These are phyloP conservation scores for Yponomeuta evonymella DNA, from an alignment of 2,888 invertebrate genomes.

Conservation along the genomic window DNA sequence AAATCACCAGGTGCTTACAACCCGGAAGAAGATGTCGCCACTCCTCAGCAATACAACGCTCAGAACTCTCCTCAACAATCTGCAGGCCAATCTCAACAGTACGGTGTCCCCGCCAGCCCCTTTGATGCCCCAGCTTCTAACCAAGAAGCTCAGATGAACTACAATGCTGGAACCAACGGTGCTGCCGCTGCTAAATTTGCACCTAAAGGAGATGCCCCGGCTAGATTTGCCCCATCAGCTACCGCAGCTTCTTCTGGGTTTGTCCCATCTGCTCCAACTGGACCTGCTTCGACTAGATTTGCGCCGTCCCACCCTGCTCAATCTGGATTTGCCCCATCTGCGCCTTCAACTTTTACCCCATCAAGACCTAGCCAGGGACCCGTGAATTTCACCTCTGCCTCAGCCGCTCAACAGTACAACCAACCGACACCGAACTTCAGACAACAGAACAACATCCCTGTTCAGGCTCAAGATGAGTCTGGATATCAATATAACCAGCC, in stretches of 20 bases:
- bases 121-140: neutral
- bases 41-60: constrained; percentile 13
- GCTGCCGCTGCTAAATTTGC: neutral
- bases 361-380: neutral
- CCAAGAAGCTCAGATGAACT: constrained; percentile 21
- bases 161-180: neutral
- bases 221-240: neutral
- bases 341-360: constrained; percentile 2
- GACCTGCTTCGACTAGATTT: neutral
- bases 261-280: neutral
- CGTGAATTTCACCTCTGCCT: neutral
- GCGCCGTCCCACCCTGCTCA: neutral
- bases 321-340: neutral
- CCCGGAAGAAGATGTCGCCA: constrained; percentile 45
- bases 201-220: neutral
- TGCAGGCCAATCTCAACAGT: constrained; percentile 10
- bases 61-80: constrained; percentile 12
- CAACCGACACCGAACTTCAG: neutral
- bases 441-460: neutral
- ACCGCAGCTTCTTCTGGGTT: neutral
- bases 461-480: neutral
- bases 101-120: neutral
- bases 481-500: constrained; percentile 28
- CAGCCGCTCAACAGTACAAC: constrained; percentile 3
- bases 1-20: constrained; percentile 57